A percentile compares a stretch with the other conserved stretches of the same genome.
Conservation (phyloP, 2,888 invertebrate genomes). For the Operophtera brumata region DNA sequence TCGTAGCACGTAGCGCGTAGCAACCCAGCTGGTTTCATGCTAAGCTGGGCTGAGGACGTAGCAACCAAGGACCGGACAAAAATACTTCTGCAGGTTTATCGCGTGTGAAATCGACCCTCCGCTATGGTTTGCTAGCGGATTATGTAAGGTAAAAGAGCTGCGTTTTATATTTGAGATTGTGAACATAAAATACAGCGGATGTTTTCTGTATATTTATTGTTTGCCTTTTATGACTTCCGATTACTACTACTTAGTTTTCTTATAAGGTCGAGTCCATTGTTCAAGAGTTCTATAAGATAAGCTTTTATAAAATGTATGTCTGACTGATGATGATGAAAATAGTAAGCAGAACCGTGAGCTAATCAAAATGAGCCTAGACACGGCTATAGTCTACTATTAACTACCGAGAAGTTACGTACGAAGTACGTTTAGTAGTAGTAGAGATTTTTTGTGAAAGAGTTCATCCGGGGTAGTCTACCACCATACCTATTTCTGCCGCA, state of each 20-base stretch:
- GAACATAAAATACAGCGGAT: conserved; percentile 38
- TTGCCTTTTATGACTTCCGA: conserved; percentile 24
- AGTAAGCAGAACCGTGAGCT: no score
- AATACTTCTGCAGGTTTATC: conserved; percentile 60
- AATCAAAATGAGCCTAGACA: no score
- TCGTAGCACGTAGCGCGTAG: background rate
- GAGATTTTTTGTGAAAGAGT: no score
- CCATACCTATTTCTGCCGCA: no score
- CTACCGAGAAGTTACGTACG: no score
- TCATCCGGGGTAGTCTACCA: no score
- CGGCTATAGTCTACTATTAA: no score
- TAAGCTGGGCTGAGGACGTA: conserved; percentile 29
- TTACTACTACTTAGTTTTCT: background rate
- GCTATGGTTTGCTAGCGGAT: conserved; percentile 54
- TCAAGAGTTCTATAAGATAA: no score
- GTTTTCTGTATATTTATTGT: conserved; percentile 31
- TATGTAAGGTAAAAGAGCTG: conserved; percentile 52
- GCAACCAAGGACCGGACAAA: conserved; percentile 45
- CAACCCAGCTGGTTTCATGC: conserved; percentile 3
- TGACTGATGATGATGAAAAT: no score
- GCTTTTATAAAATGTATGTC: no score
- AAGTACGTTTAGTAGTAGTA: no score
- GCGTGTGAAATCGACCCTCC: conserved; percentile 60
- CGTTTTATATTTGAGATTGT: conserved; percentile 42
- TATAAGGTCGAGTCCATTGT: no score